These are phyloP conservation scores for Lithophane semibrunnea DNA, from an alignment of 2,888 invertebrate species.

Conservation along the genomic window DNA sequence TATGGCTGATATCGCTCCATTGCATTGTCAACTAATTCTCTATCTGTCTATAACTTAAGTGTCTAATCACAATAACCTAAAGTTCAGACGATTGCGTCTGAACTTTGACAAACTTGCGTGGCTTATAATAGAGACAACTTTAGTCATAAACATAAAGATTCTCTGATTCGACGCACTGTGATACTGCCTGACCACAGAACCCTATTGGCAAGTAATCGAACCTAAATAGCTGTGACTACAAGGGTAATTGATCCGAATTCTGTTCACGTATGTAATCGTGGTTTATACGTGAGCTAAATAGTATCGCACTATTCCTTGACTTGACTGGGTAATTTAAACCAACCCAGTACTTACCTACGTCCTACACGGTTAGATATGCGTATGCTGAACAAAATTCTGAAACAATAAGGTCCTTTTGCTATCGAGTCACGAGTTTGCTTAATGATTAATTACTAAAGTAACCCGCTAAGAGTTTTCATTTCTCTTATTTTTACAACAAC, in stretches of 20 bases:
- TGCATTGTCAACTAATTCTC: too few species aligned
- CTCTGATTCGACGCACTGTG: background rate
- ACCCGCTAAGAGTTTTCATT: too few species aligned
- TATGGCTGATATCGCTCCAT: too few species aligned
- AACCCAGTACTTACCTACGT: background rate
- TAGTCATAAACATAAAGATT: background rate
- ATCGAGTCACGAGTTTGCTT: background rate
- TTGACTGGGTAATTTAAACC: conserved; percentile 10
- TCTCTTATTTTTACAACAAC: too few species aligned
- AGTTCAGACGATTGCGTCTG: too few species aligned
- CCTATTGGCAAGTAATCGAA: conserved; percentile 15
- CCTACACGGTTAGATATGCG: conserved; percentile 2
- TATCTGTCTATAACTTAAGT: too few species aligned
- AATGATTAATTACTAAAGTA: too few species aligned
- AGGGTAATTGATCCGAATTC: conserved; percentile 44
- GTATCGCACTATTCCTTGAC: conserved; percentile 34
- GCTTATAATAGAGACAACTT: background rate
- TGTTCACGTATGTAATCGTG: conserved; percentile 47
- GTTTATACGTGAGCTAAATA: conserved; percentile 33
- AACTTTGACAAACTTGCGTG: too few species aligned
- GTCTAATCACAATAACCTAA: too few species aligned
- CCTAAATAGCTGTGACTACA: conserved; percentile 15
- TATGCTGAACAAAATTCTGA: conserved; percentile 2
- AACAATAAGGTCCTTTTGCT: background rate
- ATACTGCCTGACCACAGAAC: background rate